phyloP scores from a whole-genome alignment of 2,113 vertebrate species.

The Equus przewalskii region DNA sequence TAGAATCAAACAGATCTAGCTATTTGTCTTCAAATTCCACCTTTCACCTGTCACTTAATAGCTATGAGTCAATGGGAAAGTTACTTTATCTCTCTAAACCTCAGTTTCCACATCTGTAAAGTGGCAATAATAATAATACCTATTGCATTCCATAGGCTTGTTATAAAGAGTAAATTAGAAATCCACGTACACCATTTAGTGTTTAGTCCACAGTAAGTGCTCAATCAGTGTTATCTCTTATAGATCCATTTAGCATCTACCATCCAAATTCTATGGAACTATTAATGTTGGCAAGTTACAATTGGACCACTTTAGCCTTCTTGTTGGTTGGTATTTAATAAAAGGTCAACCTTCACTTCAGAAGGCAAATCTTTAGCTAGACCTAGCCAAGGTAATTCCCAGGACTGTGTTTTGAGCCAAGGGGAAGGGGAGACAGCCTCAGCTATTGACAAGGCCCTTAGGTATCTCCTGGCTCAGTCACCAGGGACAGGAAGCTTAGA shows the following conservation, averaged over 20 bases:
- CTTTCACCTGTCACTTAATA: background rate
- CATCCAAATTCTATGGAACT: background rate
- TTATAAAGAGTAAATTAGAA: slow-evolving; percentile 11
- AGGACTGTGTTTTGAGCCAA: background rate
- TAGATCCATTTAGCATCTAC: background rate
- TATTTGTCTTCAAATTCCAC: background rate
- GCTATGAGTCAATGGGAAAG: background rate
- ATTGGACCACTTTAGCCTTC: background rate
- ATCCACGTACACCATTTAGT: background rate
- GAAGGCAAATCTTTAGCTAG: background rate
- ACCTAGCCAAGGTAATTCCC: background rate
- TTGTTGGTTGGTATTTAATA: background rate
- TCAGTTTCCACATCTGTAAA: background rate
- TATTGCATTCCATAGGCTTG: background rate
- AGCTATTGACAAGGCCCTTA: background rate
- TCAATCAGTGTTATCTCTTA: background rate
- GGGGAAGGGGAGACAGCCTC: background rate
- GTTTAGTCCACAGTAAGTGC: background rate
- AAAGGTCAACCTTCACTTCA: background rate
- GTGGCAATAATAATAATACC: background rate
- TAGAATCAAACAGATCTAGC: background rate
- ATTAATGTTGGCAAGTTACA: background rate
- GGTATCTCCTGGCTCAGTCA: background rate
- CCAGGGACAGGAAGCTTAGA: background rate
- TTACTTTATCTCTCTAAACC: background rate